Evolutionary conservation across 1,140 invertebrate species (phyloP).

Genomic region (Hesperophylax magnus): DNA sequence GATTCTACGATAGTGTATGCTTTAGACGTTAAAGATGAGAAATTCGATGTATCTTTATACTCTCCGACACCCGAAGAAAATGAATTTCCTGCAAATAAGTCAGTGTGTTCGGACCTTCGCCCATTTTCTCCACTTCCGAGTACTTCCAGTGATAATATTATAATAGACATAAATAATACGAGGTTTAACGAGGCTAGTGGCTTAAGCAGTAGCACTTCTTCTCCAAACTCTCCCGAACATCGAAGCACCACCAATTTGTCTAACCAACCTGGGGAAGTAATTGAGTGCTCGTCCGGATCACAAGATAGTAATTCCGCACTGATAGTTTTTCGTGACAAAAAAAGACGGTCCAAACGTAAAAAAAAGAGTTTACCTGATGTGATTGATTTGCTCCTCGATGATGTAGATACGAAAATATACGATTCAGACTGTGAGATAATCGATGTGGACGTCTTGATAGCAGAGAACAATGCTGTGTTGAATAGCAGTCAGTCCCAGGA

Average conservation of each 20-base stretch:
- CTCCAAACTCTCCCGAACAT: not conserved
- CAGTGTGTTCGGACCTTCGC: not conserved
- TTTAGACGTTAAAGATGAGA: conserved; percentile 13
- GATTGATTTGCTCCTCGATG: conserved; percentile 20
- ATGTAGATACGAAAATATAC: conserved; percentile 4
- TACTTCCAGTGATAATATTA: conserved; percentile 35
- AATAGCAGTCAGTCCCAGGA: not conserved
- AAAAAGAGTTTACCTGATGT: not conserved
- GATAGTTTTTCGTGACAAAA: not conserved
- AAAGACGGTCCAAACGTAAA: not conserved
- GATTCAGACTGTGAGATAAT: conserved; percentile 36
- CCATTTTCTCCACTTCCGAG: conserved; percentile 37
- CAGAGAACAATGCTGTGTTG: conserved; percentile 18
- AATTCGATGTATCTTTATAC: not conserved
- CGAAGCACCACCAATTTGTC: not conserved
- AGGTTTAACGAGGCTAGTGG: conserved; percentile 29
- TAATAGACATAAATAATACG: conserved; percentile 15
- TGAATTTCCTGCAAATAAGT: not conserved
- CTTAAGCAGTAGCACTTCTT: too few species aligned
- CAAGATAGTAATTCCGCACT: not conserved
- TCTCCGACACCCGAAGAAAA: not conserved
- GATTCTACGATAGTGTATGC: conserved; percentile 26
- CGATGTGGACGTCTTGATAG: conserved; percentile 17
- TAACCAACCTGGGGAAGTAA: not conserved
- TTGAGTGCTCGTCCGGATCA: conserved; percentile 26